Base-by-base conservation (phyloP, 2,797 vertebrate species). In the Oreochromis mossambicus region DNA sequence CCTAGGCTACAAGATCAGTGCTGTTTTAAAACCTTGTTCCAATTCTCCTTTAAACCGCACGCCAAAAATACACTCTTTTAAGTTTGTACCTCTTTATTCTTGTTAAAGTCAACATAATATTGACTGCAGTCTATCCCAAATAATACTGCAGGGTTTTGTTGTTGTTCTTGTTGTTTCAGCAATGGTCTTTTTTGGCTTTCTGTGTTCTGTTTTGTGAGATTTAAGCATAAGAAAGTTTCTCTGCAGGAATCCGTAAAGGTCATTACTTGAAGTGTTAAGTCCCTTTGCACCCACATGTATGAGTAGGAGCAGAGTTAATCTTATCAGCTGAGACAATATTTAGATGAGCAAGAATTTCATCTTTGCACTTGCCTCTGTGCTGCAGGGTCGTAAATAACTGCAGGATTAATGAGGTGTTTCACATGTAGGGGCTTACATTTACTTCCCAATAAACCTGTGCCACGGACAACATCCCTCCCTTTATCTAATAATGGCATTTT, bases 401-500 rank as follows among this genome's bases (percentile, higher is more conserved):
- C 81, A 5, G 41, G 86, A 90, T 94, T 93, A 94, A 94, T 95
- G 91, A 94, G 87, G 77, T 90, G 89, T 89, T 91, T 85, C 75
- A n/a, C 83, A 46, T 88, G 89, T 92, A 81, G 88, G 88, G 86
- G 87, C 78, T 88, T 87, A 91, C 89, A 84, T 92, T 93, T 90
- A 90, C 89, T 91, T 86, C 86, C 88, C 87, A 91, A 92, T 91
- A 90, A 92, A 91, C 78, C 84, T 86, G 90, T 89, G 87, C 82
- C 82, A 90, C 78, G 63, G 78, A 93, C 86, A 84, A 87, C 90
- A 93, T 91, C 79, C 76, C 85, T 91, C 88, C 83, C 54, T 76
- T 79, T 93, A 88, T 92, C 82, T 84, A 86, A 86, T 92, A 93
- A 94, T 94, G 90, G 84, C 83, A 87, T 93, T 93, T 92, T 93